Base-by-base conservation (phyloP, 2,888 invertebrate genomes). In the Lysandra coridon region DNA sequence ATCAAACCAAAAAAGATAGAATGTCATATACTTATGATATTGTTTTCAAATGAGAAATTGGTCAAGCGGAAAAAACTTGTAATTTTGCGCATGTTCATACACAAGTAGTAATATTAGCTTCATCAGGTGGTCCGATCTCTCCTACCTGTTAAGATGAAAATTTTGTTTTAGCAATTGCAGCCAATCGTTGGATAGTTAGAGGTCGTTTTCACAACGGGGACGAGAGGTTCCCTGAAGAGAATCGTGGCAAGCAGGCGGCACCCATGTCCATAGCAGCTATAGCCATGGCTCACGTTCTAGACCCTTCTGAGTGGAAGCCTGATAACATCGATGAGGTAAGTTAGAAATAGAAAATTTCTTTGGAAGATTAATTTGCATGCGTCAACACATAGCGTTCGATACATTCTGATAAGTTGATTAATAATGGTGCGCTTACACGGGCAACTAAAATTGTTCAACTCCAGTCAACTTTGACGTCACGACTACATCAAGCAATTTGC, bases 121-220 rank as follows among this genome's bases (percentile, higher is more conserved):
- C 2, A 30, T 30, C 64, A 62, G 6, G 6, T 1, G n/a, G 4
- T 57, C 57, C 2, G 5, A 4, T 60, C 5, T 60, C 40, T 60
- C 4, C 7, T 2, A 5, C 30, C 23, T 69, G 62, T 10, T 69
- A 30, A 1, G 1, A 33, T 12, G 30, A 75, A 17, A 30, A 23
- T 30, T 53, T 33, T 5, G 3, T 30, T 77, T 4, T 83, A 94
- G 94, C 94, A 73, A 88, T 94, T 1, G 92, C 90, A 0, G 90
- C 92, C 0, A 88, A 89, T 17, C 90, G 92, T 4, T 94, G 94
- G 94, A 87, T 93, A 64, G 84, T 94, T 0, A 88, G 90, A 1
- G 94, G 93, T 1, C 83, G 85, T 17, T 92, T 91, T 86, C 93
- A 94, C 85, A 93, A 93, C 80, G 92, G 86, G 0, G 92, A 93